Conservation (phyloP, 2,113 vertebrate species). For the Heptranchias perlo region DNA sequence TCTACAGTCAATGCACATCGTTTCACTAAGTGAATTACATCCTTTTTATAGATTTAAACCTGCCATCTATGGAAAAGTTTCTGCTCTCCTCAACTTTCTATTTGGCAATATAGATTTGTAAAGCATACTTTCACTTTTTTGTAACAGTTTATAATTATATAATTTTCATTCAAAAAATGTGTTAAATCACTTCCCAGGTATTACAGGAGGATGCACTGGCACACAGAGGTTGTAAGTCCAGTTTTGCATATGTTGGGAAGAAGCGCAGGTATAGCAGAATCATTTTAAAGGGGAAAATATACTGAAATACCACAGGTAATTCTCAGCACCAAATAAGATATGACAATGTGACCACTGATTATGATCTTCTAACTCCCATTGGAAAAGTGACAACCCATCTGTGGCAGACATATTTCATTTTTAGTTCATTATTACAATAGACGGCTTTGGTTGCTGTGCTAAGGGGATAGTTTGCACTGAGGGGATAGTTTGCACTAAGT, state of each 20-base stretch:
- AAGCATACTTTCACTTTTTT: background rate
- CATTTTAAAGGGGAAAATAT: background rate
- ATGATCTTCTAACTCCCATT: conserved; percentile 49
- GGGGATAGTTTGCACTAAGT: background rate
- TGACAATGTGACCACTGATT: conserved; percentile 53
- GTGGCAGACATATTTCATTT: conserved; percentile 71
- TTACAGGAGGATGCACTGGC: background rate
- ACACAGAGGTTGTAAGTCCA: background rate
- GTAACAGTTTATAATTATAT: background rate
- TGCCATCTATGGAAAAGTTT: background rate
- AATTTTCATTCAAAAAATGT: background rate
- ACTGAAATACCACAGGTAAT: background rate
- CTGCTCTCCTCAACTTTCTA: background rate
- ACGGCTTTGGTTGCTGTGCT: background rate
- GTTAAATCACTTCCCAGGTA: background rate
- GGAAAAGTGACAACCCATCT: conserved; percentile 81
- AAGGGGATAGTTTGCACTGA: background rate
- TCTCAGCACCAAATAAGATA: conserved; percentile 37
- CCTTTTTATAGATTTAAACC: background rate
- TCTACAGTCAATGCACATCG: background rate
- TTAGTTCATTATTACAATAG: too few species aligned
- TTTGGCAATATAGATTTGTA: background rate
- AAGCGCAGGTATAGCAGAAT: background rate
- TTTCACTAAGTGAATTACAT: background rate
- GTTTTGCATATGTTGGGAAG: background rate